Percentiles rank a stretch among this genome's conserved stretches.
Evolutionary conservation across 2,113 vertebrate species (phyloP).

Genomic region (Nibea coibor): DNA sequence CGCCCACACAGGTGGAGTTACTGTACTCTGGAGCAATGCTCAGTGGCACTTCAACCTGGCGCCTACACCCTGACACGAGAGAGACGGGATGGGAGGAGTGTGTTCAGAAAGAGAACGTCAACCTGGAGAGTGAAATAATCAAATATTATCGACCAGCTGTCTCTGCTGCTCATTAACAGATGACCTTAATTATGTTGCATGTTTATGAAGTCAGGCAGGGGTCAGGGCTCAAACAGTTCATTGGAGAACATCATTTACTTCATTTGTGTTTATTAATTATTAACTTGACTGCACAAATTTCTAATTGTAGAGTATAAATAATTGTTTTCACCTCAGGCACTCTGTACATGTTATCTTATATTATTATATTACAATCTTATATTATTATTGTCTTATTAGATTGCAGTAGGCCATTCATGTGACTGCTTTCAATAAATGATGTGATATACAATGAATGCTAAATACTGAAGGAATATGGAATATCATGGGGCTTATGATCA

Average conservation of each 20-base stretch:
- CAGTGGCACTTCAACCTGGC: not conserved
- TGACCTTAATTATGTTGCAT: too few relatives aligned
- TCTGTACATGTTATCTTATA: not conserved
- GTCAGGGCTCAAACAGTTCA: not conserved
- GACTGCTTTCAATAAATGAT: not conserved
- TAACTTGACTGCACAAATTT: not conserved
- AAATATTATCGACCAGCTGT: too few relatives aligned
- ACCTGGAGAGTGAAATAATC: too few relatives aligned
- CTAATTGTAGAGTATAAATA: not conserved
- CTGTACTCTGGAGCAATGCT: not conserved
- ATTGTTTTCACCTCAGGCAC: too few relatives aligned
- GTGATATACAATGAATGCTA: not conserved
- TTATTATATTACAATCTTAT: too few relatives aligned
- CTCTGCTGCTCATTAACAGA: too few relatives aligned
- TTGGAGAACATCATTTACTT: not conserved
- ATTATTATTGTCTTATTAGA: too few relatives aligned
- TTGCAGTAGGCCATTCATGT: not conserved
- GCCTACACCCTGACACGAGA: not conserved
- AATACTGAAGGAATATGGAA: not conserved
- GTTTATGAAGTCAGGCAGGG: not conserved
- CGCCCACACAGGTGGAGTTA: not conserved
- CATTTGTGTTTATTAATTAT: not conserved
- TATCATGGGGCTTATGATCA: not conserved
- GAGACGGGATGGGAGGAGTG: too few relatives aligned
- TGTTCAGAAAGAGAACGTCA: too few relatives aligned